Evolutionary conservation across 2,113 vertebrate genomes (phyloP).

Genomic region (Laterallus jamaicensis): DNA sequence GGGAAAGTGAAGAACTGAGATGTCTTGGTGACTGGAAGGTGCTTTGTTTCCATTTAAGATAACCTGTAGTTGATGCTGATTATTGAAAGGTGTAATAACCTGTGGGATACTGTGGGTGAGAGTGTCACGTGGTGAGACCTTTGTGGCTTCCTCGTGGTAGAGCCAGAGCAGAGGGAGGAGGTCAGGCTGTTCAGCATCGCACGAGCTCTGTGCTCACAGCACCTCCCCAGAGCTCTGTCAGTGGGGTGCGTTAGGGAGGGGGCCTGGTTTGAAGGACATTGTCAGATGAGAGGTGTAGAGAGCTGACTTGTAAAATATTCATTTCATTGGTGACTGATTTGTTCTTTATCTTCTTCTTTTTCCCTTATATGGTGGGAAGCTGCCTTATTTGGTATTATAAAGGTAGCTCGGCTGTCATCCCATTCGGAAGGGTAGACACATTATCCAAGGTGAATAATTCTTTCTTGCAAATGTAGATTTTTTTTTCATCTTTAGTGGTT

Average conservation of each 20-base stretch:
- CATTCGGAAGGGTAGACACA: neutral
- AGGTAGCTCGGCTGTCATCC: neutral
- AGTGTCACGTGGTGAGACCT: accelerated
- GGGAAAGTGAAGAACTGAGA: neutral
- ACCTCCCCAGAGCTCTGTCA: neutral
- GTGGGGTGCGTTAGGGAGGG: neutral
- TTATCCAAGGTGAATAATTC: neutral
- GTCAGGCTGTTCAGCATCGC: accelerated
- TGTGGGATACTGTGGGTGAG: neutral
- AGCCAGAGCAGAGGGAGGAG: neutral
- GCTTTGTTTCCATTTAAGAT: neutral
- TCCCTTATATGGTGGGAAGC: neutral
- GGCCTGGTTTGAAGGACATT: neutral
- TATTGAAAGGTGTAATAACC: neutral
- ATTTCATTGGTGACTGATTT: neutral
- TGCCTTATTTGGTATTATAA: neutral
- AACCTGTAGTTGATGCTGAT: too few species aligned
- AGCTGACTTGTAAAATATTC: neutral
- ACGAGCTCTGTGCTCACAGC: neutral
- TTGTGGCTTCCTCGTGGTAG: accelerated
- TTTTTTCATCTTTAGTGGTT: neutral
- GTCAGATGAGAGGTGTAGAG: neutral
- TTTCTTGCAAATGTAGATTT: neutral
- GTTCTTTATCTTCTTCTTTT: neutral
- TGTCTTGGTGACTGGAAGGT: neutral